A percentile compares a stretch with the other conserved stretches of the same genome.
Evolutionary conservation across 2,888 invertebrate species (phyloP).

Genomic region (Cheilosia scutellata): DNA sequence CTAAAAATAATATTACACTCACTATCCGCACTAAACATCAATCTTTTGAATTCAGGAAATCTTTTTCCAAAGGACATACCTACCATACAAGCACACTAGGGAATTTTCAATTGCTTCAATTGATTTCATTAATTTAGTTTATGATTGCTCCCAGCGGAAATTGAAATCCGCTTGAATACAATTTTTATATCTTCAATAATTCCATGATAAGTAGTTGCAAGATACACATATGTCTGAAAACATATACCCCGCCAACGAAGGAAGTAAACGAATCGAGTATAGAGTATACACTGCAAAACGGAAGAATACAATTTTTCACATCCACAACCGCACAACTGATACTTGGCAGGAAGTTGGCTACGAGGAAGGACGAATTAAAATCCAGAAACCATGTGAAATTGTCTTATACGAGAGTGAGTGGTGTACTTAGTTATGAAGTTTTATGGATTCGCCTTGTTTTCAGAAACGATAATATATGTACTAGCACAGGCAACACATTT

Average conservation of each 20-base stretch:
- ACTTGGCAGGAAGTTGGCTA: not conserved
- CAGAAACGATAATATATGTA: slow-evolving; percentile 1
- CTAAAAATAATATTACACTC: too few species aligned
- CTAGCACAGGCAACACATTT: not conserved
- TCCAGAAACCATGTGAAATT: slow-evolving; percentile 39
- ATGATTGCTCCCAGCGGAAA: slow-evolving; percentile 55
- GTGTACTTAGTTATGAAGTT: not conserved
- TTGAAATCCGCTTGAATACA: slow-evolving; percentile 46
- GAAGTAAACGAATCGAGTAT: slow-evolving; percentile 1
- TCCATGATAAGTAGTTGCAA: slow-evolving; percentile 12
- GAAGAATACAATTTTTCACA: not conserved
- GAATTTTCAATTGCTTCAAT: slow-evolving; percentile 30
- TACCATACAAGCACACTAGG: not conserved
- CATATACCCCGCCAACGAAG: not conserved
- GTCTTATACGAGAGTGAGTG: slow-evolving; percentile 1
- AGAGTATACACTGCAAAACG: not conserved
- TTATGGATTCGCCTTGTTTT: slow-evolving; percentile 42
- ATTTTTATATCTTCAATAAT: slow-evolving; percentile 41
- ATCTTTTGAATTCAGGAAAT: too few species aligned
- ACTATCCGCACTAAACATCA: too few species aligned
- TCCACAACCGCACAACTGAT: not conserved
- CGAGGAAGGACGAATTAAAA: slow-evolving; percentile 14
- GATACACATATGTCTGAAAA: too few species aligned
- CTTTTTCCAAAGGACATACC: too few species aligned
- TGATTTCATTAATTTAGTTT: slow-evolving; percentile 49